These are phyloP conservation scores for Sturnus vulgaris DNA, from an alignment of 2,113 vertebrate genomes.

Conservation along the genomic window DNA sequence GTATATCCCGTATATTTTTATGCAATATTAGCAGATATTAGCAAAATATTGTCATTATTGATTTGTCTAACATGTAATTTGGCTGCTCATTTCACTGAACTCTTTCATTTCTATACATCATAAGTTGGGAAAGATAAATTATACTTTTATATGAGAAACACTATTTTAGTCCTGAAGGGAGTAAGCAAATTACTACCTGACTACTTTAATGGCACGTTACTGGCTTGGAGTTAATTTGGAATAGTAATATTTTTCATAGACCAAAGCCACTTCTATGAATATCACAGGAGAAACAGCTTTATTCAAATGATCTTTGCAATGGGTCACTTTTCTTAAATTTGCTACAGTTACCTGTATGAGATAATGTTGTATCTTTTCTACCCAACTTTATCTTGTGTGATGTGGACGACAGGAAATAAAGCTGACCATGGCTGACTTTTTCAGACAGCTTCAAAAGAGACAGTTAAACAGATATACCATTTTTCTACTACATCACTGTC, in stretches of 20 bases:
- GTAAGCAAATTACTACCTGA: background rate
- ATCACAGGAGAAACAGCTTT: background rate
- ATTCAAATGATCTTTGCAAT: background rate
- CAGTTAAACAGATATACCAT: background rate
- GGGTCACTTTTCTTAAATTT: background rate
- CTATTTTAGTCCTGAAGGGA: background rate
- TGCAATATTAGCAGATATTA: background rate
- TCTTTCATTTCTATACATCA: background rate
- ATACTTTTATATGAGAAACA: background rate
- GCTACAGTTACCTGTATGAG: background rate
- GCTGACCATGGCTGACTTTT: background rate
- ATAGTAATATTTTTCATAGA: background rate
- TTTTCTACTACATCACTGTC: background rate
- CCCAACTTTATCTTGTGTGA: background rate
- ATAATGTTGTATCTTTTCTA: background rate
- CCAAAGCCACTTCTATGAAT: background rate
- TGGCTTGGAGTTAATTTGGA: background rate
- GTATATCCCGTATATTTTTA: fast-evolving
- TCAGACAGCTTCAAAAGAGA: background rate
- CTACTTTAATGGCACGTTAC: background rate
- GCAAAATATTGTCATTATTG: background rate
- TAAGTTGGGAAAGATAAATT: background rate
- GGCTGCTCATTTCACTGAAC: background rate
- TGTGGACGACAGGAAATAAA: background rate
- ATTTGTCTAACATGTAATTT: background rate